Evolutionary conservation across 2,113 vertebrate genomes (phyloP).

Genomic region (Gymnarchus niloticus): DNA sequence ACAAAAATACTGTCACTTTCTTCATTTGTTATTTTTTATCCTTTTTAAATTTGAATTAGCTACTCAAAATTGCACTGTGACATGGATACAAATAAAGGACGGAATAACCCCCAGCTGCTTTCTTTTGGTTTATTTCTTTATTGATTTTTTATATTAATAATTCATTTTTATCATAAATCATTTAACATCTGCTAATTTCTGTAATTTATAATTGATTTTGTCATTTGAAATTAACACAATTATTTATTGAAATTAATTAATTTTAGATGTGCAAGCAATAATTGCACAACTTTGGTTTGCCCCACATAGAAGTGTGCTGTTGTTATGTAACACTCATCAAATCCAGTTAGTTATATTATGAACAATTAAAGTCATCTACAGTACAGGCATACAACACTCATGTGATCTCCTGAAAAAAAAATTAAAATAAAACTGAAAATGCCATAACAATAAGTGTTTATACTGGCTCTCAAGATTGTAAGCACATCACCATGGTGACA

Average conservation of each 20-base stretch:
- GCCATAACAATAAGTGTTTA: conserved; percentile 42
- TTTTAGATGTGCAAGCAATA: not conserved
- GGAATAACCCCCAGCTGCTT: not conserved
- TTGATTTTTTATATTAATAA: not conserved
- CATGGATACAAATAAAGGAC: conserved; percentile 3
- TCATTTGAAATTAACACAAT: not conserved
- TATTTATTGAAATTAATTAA: not conserved
- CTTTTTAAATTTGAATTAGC: conserved; percentile 15
- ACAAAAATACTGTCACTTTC: conserved; percentile 58
- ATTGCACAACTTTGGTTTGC: not conserved
- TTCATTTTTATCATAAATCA: not conserved
- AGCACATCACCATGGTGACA: conserved; percentile 66
- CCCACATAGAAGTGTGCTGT: not conserved
- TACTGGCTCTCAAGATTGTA: conserved; percentile 61
- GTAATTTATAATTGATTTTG: not conserved
- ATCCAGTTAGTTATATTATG: conserved; percentile 9
- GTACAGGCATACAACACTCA: conserved; percentile 33
- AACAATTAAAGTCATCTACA: conserved; percentile 38
- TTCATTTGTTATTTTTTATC: conserved; percentile 34
- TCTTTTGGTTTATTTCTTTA: not conserved
- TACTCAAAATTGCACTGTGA: not conserved
- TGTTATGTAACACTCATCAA: not conserved
- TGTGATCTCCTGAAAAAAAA: conserved; percentile 46
- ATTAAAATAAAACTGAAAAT: not conserved
- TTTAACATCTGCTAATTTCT: not conserved